These are phyloP conservation scores for Battus philenor DNA, from an alignment of 1,140 invertebrate species.

Conservation along the genomic window DNA sequence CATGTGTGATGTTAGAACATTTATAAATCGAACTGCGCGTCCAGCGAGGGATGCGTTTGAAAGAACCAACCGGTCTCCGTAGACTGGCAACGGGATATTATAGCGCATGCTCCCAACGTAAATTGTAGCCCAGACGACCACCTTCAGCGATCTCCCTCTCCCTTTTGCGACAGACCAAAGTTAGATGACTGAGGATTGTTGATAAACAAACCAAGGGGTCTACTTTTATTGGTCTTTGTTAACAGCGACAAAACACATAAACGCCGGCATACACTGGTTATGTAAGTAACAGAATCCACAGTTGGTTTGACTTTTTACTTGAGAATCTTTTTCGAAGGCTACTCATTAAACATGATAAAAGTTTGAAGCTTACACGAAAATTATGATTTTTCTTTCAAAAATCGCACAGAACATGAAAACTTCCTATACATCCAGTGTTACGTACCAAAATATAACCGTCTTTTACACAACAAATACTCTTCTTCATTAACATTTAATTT, in stretches of 20 bases:
- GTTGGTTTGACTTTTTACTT: conserved; percentile 46
- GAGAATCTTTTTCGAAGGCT: conserved; percentile 12
- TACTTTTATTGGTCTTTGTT: conserved; percentile 21
- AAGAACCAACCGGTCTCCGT: conserved; percentile 25
- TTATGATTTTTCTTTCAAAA: no score
- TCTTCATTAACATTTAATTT: no score
- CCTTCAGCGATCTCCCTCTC: conserved; percentile 21
- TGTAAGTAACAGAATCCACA: conserved; percentile 43
- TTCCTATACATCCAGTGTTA: no score
- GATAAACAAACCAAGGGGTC: conserved; percentile 21
- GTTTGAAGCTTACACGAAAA: no score
- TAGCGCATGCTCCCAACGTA: conserved; percentile 44
- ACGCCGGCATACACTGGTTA: conserved; percentile 21
- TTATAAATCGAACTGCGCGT: conserved; percentile 11
- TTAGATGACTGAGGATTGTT: conserved; percentile 15
- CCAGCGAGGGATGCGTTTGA: conserved; percentile 27
- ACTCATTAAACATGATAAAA: no score
- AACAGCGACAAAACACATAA: conserved; percentile 34
- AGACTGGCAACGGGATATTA: conserved; percentile 32
- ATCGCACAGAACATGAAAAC: no score
- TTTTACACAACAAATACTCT: no score
- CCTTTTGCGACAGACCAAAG: conserved; percentile 5
- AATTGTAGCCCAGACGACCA: conserved; percentile 32
- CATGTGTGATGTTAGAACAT: neutral
- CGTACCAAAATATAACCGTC: no score